These are phyloP conservation scores for Pseudopipra pipra DNA, from an alignment of 2,113 vertebrate species.

Conservation along the genomic window DNA sequence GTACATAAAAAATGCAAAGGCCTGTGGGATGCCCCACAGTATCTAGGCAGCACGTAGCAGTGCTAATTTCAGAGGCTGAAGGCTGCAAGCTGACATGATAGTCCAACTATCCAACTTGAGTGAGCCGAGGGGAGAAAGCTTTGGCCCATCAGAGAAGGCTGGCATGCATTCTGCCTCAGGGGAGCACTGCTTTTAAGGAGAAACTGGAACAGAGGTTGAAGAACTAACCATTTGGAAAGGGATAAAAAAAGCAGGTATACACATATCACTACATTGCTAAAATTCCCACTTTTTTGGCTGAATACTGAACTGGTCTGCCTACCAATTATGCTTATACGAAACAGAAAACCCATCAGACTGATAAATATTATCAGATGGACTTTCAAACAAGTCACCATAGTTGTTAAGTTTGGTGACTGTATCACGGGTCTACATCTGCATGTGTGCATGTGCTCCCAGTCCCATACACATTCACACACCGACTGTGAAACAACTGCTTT, in stretches of 20 bases:
- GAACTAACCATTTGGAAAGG: not conserved
- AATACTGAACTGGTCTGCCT: not conserved
- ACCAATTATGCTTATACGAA: not conserved
- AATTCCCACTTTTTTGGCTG: not conserved
- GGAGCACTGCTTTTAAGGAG: not conserved
- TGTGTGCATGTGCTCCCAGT: not conserved
- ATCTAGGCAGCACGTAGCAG: not conserved
- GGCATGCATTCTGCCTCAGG: not conserved
- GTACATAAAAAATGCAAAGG: not conserved
- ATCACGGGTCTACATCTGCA: not conserved
- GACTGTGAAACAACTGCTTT: not conserved
- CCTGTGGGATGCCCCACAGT: not conserved
- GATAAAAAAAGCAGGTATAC: not conserved
- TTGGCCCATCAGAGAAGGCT: not conserved
- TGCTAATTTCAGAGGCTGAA: not conserved
- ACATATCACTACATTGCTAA: not conserved
- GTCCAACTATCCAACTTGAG: not conserved
- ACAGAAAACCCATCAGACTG: not conserved
- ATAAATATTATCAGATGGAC: not conserved
- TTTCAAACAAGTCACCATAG: not conserved
- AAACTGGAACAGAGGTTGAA: not conserved
- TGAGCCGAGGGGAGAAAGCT: not conserved
- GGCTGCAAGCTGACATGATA: not conserved
- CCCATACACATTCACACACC: not conserved
- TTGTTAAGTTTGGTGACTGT: not conserved